Evolutionary conservation across 2,797 vertebrate genomes (phyloP).

Genomic region (Smutsia temminckii): DNA sequence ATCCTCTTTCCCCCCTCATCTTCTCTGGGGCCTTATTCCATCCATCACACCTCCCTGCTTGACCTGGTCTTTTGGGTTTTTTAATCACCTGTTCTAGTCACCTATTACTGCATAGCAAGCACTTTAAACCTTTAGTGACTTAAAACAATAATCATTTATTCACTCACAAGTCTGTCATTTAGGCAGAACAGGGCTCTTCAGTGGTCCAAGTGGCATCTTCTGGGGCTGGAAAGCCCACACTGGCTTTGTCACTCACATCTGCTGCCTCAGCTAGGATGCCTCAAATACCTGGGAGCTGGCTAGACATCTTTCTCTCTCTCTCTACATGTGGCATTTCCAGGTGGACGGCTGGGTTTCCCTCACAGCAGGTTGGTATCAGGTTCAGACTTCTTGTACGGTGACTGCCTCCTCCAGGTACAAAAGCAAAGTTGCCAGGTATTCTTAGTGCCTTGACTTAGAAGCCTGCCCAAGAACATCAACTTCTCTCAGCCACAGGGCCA

Average conservation of each 20-base stretch:
- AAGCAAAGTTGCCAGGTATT: neutral
- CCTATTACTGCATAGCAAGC: neutral
- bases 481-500: neutral
- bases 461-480: neutral
- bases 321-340: neutral
- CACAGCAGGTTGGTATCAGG: neutral
- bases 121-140: neutral
- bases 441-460: constrained; percentile 26
- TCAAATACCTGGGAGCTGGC: neutral
- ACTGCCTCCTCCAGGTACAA: neutral
- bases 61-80: neutral
- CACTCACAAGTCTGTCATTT: neutral
- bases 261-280: neutral
- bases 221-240: neutral
- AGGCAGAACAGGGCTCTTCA: neutral
- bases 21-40: neutral
- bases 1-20: neutral
- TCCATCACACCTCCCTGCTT: neutral
- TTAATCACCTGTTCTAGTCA: neutral
- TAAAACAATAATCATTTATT: neutral
- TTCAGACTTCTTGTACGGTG: neutral
- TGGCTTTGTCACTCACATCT: neutral
- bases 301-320: neutral
- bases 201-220: neutral
- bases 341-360: neutral